Base-by-base conservation (phyloP, 1,140 invertebrate genomes). In the Heterodera carotae region DNA sequence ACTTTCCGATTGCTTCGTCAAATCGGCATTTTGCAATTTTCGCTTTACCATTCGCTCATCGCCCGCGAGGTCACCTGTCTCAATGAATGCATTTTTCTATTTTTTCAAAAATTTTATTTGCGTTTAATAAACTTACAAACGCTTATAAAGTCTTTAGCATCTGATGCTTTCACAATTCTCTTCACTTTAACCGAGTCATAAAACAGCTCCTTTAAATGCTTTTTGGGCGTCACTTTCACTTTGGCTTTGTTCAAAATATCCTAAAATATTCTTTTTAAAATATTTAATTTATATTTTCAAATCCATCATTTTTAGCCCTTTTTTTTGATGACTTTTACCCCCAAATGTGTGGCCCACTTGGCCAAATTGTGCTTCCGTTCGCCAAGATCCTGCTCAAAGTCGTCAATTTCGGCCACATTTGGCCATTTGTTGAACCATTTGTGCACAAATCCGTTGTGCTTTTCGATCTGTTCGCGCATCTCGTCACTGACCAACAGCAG, bases 21-120 rank as follows among this genome's bases (percentile, higher is more conserved):
- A 56, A 56, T 56, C 48, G 48, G 22, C 22, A 18, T 56, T 56
- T 56, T 22, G 12, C 48, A 56, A 56, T 56, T 56, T 56, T 12
- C 48, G 48, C 48, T 56, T 56, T 56, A 56, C 48, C 48, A 56
- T 56, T 56, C 48, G 48, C 48, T 56, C 48, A 18, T 56, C 48
- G 48, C 12, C 48, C 48, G 12, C 48, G 5, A 56, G 22, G 5
- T 56, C 48, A 18, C 48, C 48, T 56, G 48, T 22, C n/a, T n/a
- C 15, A 15, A 56, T 22, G 18, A 22, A 56, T 5, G 1, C 5
- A 56, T 56, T 56, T 18, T 18, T 22, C n/a, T n/a, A n/a, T n/a
- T n/a, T n/a, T n/a, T n/a, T n/a, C n/a, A n/a, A n/a, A n/a, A n/a
- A n/a, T n/a, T n/a, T n/a, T n/a, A n/a, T 8, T 43, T 43, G 12